phyloP scores from a whole-genome alignment of 2,888 invertebrate species.

The Tenodera sinensis region DNA sequence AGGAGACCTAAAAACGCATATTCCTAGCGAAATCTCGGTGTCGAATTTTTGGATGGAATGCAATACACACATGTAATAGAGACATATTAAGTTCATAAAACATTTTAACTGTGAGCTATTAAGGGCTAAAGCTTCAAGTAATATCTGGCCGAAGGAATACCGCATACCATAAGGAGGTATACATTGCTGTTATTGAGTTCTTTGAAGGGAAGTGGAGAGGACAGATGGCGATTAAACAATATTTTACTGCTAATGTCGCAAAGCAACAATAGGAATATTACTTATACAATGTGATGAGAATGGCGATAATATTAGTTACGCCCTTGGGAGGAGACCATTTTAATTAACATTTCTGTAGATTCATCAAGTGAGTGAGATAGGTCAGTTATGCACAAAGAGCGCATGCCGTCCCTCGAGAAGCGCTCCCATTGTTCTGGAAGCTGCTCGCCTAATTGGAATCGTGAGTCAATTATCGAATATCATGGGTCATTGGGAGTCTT shows the following conservation, averaged over 20 bases:
- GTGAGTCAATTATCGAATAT: slow-evolving; percentile 9
- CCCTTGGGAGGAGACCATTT: background rate
- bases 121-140: too few relatives aligned
- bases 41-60: too few relatives aligned
- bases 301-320: background rate
- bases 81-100: too few relatives aligned
- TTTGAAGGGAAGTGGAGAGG: background rate
- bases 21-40: too few relatives aligned
- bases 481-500: slow-evolving; percentile 1
- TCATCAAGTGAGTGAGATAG: background rate
- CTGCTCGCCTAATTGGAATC: background rate
- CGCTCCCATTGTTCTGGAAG: background rate
- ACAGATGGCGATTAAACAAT: background rate
- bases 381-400: background rate
- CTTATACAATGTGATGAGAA: background rate
- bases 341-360: background rate
- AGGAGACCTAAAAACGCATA: too few relatives aligned
- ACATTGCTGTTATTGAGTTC: too few relatives aligned
- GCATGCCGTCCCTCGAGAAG: background rate
- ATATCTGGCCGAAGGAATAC: too few relatives aligned
- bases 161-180: too few relatives aligned
- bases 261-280: background rate
- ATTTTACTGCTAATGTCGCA: background rate
- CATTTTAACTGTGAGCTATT: too few relatives aligned
- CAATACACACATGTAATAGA: too few relatives aligned